phyloP scores from a whole-genome alignment of 1,140 invertebrate genomes.

The Papilio machaon region DNA sequence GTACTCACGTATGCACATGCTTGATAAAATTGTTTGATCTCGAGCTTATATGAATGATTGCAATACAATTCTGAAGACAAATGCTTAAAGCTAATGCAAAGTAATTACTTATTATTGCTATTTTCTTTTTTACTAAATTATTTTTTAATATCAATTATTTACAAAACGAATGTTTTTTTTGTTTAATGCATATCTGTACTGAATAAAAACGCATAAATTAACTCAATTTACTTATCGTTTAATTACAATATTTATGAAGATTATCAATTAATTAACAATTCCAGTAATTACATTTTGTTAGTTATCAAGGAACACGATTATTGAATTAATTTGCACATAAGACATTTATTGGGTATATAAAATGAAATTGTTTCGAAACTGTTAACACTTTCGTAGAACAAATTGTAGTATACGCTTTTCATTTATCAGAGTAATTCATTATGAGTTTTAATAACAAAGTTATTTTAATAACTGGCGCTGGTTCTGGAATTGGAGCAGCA shows the following conservation, averaged over 20 bases:
- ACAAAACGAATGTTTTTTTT: too few relatives aligned
- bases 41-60: too few relatives aligned
- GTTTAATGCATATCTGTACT: too few relatives aligned
- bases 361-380: not conserved
- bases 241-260: not conserved
- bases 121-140: too few relatives aligned
- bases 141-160: too few relatives aligned
- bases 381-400: not conserved
- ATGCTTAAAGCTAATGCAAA: too few relatives aligned
- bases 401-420: not conserved
- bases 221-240: too few relatives aligned
- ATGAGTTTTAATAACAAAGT: slow-evolving; percentile 51
- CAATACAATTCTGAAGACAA: too few relatives aligned
- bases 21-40: too few relatives aligned
- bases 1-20: too few relatives aligned
- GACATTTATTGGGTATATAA: not conserved
- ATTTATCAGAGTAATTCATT: not conserved
- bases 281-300: not conserved
- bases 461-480: slow-evolving; percentile 46
- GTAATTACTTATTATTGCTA: too few relatives aligned
- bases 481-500: slow-evolving; percentile 44
- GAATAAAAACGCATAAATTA: too few relatives aligned
- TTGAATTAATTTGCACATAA: not conserved
- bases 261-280: not conserved
- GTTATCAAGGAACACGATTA: not conserved